Evolutionary conservation across 2,113 vertebrate species (phyloP).

Genomic region (Toxotes chatareus): DNA sequence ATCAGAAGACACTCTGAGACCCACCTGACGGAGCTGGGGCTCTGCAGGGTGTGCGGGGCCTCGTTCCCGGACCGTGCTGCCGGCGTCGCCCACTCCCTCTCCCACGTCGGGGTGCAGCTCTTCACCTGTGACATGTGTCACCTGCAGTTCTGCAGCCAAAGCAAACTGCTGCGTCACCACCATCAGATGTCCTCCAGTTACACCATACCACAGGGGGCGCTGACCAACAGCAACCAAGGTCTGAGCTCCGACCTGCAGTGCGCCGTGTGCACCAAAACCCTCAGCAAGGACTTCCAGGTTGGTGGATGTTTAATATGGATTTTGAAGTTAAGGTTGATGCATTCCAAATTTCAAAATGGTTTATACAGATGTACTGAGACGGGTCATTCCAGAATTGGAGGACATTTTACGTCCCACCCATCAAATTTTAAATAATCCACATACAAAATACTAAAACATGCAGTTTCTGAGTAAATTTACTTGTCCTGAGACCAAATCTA

Average conservation of each 20-base stretch:
- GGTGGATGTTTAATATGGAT: slow-evolving; percentile 1
- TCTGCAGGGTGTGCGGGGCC: slow-evolving; percentile 89
- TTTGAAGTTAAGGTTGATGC: not conserved
- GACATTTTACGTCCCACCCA: too few relatives aligned
- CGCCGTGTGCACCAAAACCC: slow-evolving; percentile 85
- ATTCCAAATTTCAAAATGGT: not conserved
- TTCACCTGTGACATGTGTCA: slow-evolving; percentile 96
- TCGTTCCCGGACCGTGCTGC: slow-evolving; percentile 90
- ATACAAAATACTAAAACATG: too few relatives aligned
- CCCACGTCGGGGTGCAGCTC: slow-evolving; percentile 93
- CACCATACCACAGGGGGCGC: slow-evolving; percentile 83
- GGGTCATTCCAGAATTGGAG: too few relatives aligned
- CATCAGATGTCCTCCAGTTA: slow-evolving; percentile 86
- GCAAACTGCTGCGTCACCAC: slow-evolving; percentile 91
- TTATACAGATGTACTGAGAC: too few relatives aligned
- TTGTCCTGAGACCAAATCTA: too few relatives aligned
- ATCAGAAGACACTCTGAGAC: slow-evolving; percentile 89
- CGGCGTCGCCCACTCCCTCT: slow-evolving; percentile 87
- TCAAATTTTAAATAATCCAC: too few relatives aligned
- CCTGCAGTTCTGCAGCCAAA: slow-evolving; percentile 92
- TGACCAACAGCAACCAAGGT: slow-evolving; percentile 68
- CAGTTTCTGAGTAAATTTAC: too few relatives aligned
- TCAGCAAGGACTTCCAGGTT: slow-evolving; percentile 92
- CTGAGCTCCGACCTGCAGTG: slow-evolving; percentile 85
- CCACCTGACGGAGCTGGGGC: slow-evolving; percentile 85